A percentile compares a stretch with the other conserved stretches of the same genome.
Conservation (phyloP, 1,140 invertebrate genomes). For the Condylostylus longicornis region DNA sequence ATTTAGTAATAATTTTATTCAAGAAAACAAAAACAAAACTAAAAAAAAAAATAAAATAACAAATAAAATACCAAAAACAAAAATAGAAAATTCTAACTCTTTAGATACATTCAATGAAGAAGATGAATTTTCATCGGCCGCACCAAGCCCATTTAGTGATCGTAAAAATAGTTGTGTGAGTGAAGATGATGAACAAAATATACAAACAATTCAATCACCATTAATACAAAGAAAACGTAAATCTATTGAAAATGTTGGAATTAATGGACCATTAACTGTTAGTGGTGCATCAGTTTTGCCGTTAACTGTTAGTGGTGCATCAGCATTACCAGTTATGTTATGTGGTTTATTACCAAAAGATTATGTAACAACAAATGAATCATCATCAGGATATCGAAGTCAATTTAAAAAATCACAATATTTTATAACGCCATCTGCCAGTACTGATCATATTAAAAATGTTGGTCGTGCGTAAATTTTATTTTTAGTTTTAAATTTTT, state of each 20-base stretch:
- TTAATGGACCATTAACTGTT: conserved; percentile 1
- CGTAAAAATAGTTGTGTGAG: not conserved
- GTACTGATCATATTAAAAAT: not conserved
- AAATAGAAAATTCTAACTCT: no score
- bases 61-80: no score
- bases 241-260: conserved; percentile 3
- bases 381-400: not conserved
- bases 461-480: conserved; percentile 2
- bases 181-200: no score
- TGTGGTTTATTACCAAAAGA: conserved; percentile 27
- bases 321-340: conserved; percentile 26
- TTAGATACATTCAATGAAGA: not conserved
- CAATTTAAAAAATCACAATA: not conserved
- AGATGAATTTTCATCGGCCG: no score
- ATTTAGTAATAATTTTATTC: no score
- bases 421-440: not conserved
- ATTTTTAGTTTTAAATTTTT: not conserved
- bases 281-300: conserved; percentile 5
- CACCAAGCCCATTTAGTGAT: not conserved
- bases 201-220: no score
- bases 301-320: conserved; percentile 9
- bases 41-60: no score
- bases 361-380: conserved; percentile 6
- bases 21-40: no score
- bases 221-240: no score